phyloP scores from a whole-genome alignment of 2,113 vertebrate species.

The Daphoenositta chrysoptera region DNA sequence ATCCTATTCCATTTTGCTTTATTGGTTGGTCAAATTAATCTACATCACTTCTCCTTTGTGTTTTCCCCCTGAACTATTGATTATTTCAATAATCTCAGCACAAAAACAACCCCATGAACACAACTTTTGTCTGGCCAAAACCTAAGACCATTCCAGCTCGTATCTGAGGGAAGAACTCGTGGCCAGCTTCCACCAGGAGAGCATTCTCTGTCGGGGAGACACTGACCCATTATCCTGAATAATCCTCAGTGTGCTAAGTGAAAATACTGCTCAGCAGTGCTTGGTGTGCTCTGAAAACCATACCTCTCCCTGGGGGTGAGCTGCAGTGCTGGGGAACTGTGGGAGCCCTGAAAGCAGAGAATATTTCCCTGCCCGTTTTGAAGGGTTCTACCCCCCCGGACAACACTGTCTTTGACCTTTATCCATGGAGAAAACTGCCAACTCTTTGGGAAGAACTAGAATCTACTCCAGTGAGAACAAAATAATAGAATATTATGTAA shows the following conservation, averaged over 20 bases:
- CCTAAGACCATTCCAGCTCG: accelerated
- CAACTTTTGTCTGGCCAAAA: not conserved
- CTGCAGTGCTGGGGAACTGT: accelerated
- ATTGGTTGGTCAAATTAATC: not conserved
- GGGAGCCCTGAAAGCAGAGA: too few relatives aligned
- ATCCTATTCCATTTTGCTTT: not conserved
- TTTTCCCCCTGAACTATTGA: not conserved
- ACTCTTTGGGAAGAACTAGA: too few relatives aligned
- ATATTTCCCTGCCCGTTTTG: too few relatives aligned
- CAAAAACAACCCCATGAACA: accelerated
- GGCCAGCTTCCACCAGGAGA: not conserved
- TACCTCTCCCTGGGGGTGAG: not conserved
- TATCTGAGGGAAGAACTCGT: not conserved
- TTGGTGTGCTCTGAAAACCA: not conserved
- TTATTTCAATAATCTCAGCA: not conserved
- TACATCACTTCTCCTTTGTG: not conserved
- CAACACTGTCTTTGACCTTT: too few relatives aligned
- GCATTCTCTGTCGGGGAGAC: not conserved
- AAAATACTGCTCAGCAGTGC: not conserved
- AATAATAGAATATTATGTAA: too few relatives aligned
- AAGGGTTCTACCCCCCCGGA: too few relatives aligned
- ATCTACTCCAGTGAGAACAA: too few relatives aligned
- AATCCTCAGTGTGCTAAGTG: not conserved
- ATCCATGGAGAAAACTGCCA: too few relatives aligned
- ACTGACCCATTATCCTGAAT: not conserved